Percentiles rank a stretch among this genome's conserved stretches.
These are phyloP conservation scores for Neuroscelio doddi DNA, from an alignment of 2,888 invertebrate species.

Conservation along the genomic window DNA sequence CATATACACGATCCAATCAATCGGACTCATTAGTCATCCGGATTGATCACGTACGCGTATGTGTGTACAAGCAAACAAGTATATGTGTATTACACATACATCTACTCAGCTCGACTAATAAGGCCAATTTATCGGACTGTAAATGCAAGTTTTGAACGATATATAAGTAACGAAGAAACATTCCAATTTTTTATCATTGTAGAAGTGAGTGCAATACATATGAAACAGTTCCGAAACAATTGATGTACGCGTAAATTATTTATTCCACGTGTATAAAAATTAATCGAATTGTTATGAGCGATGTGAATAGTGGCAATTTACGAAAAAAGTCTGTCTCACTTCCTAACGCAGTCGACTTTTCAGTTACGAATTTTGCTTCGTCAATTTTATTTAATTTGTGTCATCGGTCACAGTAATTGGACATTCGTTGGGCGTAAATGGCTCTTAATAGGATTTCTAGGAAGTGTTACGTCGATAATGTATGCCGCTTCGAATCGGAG, in stretches of 20 bases:
- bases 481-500: conserved; percentile 35
- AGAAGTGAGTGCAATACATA: too few relatives aligned
- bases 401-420: conserved; percentile 47
- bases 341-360: background rate
- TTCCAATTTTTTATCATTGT: background rate
- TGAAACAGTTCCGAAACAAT: background rate
- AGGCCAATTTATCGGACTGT: background rate
- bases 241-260: conserved; percentile 1
- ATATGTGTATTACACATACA: too few relatives aligned
- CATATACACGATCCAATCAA: too few relatives aligned
- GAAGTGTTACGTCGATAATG: conserved; percentile 53
- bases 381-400: conserved; percentile 31
- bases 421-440: conserved; percentile 57
- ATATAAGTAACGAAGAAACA: background rate
- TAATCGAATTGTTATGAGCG: conserved; percentile 5
- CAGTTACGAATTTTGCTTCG: conserved; percentile 11
- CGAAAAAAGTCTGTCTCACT: conserved; percentile 4
- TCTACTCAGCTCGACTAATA: too few relatives aligned
- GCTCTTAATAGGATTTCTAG: conserved; percentile 54
- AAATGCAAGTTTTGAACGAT: background rate
- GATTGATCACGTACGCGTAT: too few relatives aligned
- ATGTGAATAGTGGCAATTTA: background rate
- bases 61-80: too few relatives aligned
- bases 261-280: conserved; percentile 14
- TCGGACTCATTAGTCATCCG: too few relatives aligned